Evolutionary conservation across 2,113 vertebrate genomes (phyloP).

Genomic region (Numenius arquata): DNA sequence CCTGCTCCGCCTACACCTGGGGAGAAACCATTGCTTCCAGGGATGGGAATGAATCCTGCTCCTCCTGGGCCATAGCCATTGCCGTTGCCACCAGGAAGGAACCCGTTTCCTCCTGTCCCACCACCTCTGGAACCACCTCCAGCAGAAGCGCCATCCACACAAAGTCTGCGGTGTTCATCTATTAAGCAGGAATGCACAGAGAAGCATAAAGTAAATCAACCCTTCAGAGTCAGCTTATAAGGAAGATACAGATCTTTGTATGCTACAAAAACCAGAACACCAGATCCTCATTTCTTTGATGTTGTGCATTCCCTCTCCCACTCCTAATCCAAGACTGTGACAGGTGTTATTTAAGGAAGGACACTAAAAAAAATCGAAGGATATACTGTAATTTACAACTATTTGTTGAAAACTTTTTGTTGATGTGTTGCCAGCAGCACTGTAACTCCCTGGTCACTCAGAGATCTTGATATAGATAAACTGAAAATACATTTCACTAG

Average conservation of each 20-base stretch:
- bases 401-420: background rate
- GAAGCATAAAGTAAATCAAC: background rate
- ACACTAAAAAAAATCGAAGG: background rate
- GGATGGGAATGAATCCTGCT: slow-evolving; percentile 72
- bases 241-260: background rate
- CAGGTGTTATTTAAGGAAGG: background rate
- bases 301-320: background rate
- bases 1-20: slow-evolving; percentile 59
- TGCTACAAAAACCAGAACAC: background rate
- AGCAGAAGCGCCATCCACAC: slow-evolving; percentile 66
- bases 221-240: background rate
- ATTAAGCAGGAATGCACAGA: background rate
- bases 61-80: slow-evolving; percentile 67
- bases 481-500: background rate
- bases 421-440: background rate
- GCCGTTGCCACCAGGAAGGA: slow-evolving; percentile 59
- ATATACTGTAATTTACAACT: background rate
- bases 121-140: slow-evolving; percentile 66
- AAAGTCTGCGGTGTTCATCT: slow-evolving; percentile 83
- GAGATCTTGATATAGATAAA: background rate
- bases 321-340: background rate
- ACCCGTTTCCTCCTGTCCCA: slow-evolving; percentile 55
- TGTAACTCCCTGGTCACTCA: background rate
- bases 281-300: background rate
- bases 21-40: slow-evolving; percentile 75